A percentile compares a stretch with the other conserved stretches of the same genome.
phyloP scores from a whole-genome alignment of 1,140 invertebrate genomes.

The Heliconius hewitsoni region DNA sequence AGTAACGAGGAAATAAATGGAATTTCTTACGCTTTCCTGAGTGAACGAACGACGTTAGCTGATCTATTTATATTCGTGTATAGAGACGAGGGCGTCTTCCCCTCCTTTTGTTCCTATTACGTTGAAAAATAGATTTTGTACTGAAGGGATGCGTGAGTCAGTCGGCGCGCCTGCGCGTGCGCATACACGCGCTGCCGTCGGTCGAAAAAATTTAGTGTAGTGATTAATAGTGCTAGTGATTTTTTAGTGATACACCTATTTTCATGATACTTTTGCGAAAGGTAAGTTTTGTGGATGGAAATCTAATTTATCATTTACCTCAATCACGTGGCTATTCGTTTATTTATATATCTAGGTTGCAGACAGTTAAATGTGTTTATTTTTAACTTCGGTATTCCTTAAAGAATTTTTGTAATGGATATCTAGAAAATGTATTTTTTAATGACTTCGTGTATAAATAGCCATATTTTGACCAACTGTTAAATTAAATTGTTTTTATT shows the following conservation, averaged over 20 bases:
- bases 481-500: too few relatives aligned
- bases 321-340: constrained; percentile 29
- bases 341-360: constrained; percentile 17
- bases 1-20: constrained; percentile 64
- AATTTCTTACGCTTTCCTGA: constrained; percentile 63
- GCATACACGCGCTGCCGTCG: constrained; percentile 48
- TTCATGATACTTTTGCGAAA: constrained; percentile 11
- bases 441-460: neutral
- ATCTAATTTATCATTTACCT: neutral
- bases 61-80: constrained; percentile 56
- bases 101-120: constrained; percentile 79
- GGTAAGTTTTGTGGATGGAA: constrained; percentile 22
- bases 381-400: constrained; percentile 17
- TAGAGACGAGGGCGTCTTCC: constrained; percentile 64
- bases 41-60: constrained; percentile 65
- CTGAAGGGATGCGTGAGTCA: constrained; percentile 72
- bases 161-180: constrained; percentile 66
- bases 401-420: constrained; percentile 2
- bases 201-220: constrained; percentile 16
- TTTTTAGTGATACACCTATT: constrained; percentile 29
- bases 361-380: constrained; percentile 21
- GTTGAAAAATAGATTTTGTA: constrained; percentile 73
- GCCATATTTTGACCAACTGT: too few relatives aligned
- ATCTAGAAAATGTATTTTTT: neutral
- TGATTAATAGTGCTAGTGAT: constrained; percentile 38